Conservation (phyloP, 2,113 vertebrate species). For the Malurus melanocephalus region DNA sequence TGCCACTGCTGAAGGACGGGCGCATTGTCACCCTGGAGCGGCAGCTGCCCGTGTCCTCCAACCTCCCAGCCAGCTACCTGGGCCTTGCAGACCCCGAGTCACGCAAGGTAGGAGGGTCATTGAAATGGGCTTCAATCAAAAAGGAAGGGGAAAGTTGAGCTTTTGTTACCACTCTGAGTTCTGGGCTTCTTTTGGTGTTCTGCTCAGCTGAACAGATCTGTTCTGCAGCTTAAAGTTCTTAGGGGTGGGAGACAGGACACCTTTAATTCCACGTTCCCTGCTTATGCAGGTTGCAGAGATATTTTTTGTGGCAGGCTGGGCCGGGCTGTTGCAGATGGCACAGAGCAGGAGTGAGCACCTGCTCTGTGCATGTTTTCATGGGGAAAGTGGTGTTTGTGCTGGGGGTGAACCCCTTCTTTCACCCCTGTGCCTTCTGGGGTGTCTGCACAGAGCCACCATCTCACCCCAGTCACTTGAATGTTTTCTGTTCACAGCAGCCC, state of each 20-base stretch:
- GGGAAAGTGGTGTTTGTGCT: neutral
- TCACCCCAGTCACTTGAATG: neutral
- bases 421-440: neutral
- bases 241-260: neutral
- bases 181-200: neutral
- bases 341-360: neutral
- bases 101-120: slow-evolving; percentile 75
- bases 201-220: neutral
- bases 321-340: neutral
- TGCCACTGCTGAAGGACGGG: slow-evolving; percentile 88
- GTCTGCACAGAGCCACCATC: neutral
- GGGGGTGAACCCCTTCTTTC: neutral
- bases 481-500: slow-evolving; percentile 70
- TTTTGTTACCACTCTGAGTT: neutral
- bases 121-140: neutral
- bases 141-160: neutral
- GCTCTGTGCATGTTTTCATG: fast-evolving
- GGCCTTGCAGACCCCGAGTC: slow-evolving; percentile 74
- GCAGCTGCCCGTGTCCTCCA: slow-evolving; percentile 86
- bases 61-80: slow-evolving; percentile 87
- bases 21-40: slow-evolving; percentile 85
- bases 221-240: neutral
- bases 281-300: neutral
- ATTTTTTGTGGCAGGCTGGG: neutral
- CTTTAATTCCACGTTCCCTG: neutral